Conservation (phyloP, 2,888 invertebrate genomes). For the Eudemis profundana region DNA sequence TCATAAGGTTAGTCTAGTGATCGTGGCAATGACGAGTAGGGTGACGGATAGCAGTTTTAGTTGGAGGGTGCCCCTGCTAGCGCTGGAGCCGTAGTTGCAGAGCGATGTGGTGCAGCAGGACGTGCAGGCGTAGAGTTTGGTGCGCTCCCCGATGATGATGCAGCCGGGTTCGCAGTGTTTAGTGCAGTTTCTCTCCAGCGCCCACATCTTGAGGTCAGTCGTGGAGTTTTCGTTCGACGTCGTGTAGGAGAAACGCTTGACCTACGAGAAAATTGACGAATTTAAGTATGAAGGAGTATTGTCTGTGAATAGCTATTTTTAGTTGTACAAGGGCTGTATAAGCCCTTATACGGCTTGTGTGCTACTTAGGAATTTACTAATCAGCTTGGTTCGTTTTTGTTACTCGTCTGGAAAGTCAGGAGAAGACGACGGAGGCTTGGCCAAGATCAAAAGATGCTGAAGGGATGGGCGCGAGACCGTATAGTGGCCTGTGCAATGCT, state of each 20-base stretch:
- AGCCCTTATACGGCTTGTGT: too few species aligned
- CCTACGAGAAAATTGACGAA: slow-evolving; percentile 74
- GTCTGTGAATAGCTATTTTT: too few species aligned
- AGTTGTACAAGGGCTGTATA: too few species aligned
- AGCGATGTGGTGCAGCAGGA: slow-evolving; percentile 92
- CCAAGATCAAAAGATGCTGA: too few species aligned
- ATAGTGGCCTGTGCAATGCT: too few species aligned
- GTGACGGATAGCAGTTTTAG: slow-evolving; percentile 32
- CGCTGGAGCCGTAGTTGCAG: slow-evolving; percentile 90
- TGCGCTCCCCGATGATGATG: slow-evolving; percentile 95
- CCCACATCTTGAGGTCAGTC: slow-evolving; percentile 90
- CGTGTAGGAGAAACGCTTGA: slow-evolving; percentile 93
- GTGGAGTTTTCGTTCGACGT: slow-evolving; percentile 93
- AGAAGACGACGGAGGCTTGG: too few species aligned
- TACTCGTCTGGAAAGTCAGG: too few species aligned
- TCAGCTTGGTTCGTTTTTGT: too few species aligned
- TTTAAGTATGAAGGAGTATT: background rate
- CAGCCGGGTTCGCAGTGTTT: slow-evolving; percentile 94
- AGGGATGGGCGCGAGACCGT: too few species aligned
- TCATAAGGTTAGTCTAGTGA: slow-evolving; percentile 49
- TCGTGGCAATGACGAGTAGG: slow-evolving; percentile 27
- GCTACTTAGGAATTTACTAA: too few species aligned
- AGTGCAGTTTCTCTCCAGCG: slow-evolving; percentile 92
- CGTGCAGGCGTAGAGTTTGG: slow-evolving; percentile 94
- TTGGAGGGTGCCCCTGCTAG: slow-evolving; percentile 47